Conservation (phyloP, 2,888 invertebrate genomes). For the Dromius quadrimaculatus region DNA sequence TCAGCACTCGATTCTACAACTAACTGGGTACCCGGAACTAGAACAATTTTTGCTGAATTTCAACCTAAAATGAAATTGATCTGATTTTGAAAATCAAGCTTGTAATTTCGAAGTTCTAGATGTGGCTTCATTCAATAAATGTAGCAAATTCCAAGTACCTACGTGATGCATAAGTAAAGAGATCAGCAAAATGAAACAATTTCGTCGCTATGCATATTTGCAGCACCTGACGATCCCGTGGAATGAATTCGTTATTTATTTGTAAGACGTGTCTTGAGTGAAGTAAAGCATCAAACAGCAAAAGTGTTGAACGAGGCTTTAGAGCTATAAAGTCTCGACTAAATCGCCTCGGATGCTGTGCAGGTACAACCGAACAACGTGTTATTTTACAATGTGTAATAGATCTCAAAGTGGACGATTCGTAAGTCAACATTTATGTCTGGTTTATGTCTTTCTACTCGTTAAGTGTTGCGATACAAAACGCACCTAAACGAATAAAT, state of each 20-base stretch:
- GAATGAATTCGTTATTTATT: conserved; percentile 29
- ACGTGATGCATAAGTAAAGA: too few species aligned
- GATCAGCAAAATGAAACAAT: conserved; percentile 15
- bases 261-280: conserved; percentile 2
- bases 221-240: conserved; percentile 22
- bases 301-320: conserved; percentile 2
- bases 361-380: conserved; percentile 24
- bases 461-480: conserved; percentile 35
- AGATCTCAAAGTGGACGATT: conserved; percentile 47
- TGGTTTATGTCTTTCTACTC: conserved; percentile 45
- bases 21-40: too few species aligned
- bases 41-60: too few species aligned
- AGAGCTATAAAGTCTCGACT: conserved; percentile 19
- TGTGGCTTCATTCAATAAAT: too few species aligned
- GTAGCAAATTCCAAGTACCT: too few species aligned
- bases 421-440: conserved; percentile 48
- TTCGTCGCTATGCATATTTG: conserved; percentile 4
- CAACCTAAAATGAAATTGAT: too few species aligned
- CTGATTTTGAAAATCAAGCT: too few species aligned
- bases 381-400: conserved; percentile 50
- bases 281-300: conserved; percentile 3
- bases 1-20: too few species aligned
- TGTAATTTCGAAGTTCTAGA: too few species aligned
- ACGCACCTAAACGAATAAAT: conserved; percentile 33
- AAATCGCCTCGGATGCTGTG: conserved; percentile 4